phyloP scores from a whole-genome alignment of 1,140 invertebrate genomes.

The Trichogramma pretiosum region DNA sequence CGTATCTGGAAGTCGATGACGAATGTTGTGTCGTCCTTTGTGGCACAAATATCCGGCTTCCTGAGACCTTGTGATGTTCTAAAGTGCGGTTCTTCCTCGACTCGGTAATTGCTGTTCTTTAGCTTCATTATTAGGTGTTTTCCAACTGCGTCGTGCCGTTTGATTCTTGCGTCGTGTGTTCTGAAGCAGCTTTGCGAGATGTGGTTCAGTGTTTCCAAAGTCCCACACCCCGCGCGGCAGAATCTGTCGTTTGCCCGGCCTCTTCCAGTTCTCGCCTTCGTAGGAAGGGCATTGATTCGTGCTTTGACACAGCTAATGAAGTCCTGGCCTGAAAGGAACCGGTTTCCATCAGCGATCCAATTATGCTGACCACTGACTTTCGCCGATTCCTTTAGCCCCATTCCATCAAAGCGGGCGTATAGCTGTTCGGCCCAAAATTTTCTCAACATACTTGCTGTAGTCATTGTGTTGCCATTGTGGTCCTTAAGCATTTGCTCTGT shows the following conservation, averaged over 20 bases:
- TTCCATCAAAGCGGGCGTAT: too few species aligned
- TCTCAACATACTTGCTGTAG: too few species aligned
- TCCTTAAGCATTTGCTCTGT: too few species aligned
- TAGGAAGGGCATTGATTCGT: conserved; percentile 1
- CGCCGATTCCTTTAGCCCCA: too few species aligned
- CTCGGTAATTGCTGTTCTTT: background rate
- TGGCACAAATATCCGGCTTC: conserved; percentile 7
- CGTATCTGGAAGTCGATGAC: conserved; percentile 8
- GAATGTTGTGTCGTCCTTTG: background rate
- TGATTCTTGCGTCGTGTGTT: conserved; percentile 28
- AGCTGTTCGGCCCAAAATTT: too few species aligned
- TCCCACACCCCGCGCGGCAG: conserved; percentile 19
- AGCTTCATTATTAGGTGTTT: conserved; percentile 5
- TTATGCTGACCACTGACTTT: too few species aligned
- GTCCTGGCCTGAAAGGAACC: too few species aligned
- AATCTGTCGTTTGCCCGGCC: background rate
- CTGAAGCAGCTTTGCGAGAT: conserved; percentile 30
- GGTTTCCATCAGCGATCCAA: too few species aligned
- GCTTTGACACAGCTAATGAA: conserved; percentile 8
- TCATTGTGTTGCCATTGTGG: too few species aligned
- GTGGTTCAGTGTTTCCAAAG: conserved; percentile 29
- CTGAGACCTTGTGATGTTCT: conserved; percentile 1
- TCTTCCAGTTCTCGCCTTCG: background rate
- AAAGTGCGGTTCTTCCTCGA: background rate
- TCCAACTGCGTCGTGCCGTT: conserved; percentile 25